Percentiles rank a stretch among this genome's conserved stretches.
Evolutionary conservation across 2,113 vertebrate genomes (phyloP).

Genomic region (Cervus canadensis): DNA sequence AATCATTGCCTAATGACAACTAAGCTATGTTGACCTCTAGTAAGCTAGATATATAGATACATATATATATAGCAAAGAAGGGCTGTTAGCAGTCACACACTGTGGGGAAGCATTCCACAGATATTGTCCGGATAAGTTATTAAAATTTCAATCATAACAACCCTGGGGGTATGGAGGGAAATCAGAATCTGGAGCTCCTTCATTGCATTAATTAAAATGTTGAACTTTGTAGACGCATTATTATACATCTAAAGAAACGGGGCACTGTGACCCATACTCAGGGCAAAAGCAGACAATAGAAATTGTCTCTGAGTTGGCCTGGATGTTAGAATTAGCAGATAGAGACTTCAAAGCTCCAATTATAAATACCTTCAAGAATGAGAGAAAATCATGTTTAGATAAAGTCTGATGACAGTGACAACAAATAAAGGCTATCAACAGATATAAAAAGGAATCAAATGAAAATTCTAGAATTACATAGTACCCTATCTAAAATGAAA

Average conservation of each 20-base stretch:
- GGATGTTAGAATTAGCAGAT: background rate
- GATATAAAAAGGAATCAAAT: background rate
- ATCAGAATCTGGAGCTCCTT: background rate
- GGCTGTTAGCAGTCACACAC: background rate
- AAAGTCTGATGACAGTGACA: background rate
- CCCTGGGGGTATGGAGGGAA: background rate
- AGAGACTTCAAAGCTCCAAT: background rate
- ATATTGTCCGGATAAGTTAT: background rate
- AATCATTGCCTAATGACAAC: background rate
- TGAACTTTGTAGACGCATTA: background rate
- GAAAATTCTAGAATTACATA: background rate
- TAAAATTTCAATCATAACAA: background rate
- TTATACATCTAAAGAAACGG: background rate
- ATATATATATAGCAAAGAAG: background rate
- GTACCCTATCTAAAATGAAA: background rate
- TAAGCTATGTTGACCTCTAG: background rate
- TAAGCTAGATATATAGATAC: background rate
- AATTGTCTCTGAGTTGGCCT: background rate
- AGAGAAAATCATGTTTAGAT: background rate
- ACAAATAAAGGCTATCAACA: background rate
- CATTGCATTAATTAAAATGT: background rate
- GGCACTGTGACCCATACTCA: background rate
- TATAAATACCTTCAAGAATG: background rate
- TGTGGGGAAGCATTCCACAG: background rate
- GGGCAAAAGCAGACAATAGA: background rate